Base-by-base conservation (phyloP, 2,888 invertebrate genomes). In the Aquatica leii region DNA sequence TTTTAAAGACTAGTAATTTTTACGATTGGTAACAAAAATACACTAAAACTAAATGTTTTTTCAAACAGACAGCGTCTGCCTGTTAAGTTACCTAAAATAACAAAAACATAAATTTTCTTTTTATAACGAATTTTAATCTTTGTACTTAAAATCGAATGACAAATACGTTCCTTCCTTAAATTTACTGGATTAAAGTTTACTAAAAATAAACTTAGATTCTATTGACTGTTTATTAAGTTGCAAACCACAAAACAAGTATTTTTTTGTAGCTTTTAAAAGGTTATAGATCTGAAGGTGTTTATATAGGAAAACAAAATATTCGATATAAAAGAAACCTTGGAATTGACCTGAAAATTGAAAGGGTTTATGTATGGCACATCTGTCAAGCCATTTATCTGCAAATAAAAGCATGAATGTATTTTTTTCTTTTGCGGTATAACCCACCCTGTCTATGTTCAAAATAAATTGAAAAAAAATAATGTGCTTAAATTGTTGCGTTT, bases 261-360 rank as follows among this genome's bases (percentile, higher is more conserved):
- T 43, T 57, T 60, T 60, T 57, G 56, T 57, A 51, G 56, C 52
- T 53, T 57, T 37, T 31, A 60, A 46, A 60, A 49, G 48, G 60
- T 17, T 55, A 41, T 11, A 37, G 31, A 20, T n/a, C 41, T 54
- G 46, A 35, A 65, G 60, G 65, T 60, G 65, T 65, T 65, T 65
- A 60, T 60, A 56, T 65, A 60, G 60, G 65, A 65, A 65, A 65
- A 46, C 54, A 65, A 64, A 60, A 57, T 60, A 65, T 46, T 51
- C 40, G 51, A 60, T 56, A 62, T 61, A 61, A 61, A 52, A 49
- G 64, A 59, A 24, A 21, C 51, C 62, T n/a, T 31, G 40, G 54
- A 61, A 48, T 59, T 59, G 59, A 64, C 59, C 64, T 64, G 56
- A 51, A 64, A 64, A 56, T 46, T 63, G 50, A 54, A 63, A 63